A percentile compares a stretch with the other conserved stretches of the same genome.
phyloP scores from a whole-genome alignment of 2,797 vertebrate species.

The Chrysocyon brachyurus region DNA sequence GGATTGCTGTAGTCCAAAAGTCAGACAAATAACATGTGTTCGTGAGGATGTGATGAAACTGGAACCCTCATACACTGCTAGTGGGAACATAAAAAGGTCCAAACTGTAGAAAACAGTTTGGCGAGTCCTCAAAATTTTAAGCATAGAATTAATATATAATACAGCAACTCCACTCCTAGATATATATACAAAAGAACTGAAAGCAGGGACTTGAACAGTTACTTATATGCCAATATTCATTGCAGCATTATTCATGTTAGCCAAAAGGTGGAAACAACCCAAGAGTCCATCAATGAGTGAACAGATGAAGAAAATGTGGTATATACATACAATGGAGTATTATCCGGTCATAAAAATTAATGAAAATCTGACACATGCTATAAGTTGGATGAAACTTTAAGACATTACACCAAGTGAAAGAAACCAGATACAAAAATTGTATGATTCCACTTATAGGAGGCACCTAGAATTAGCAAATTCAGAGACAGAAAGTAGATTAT shows the following conservation, averaged over 20 bases:
- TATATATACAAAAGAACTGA: background rate
- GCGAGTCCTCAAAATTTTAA: background rate
- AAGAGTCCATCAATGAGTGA: background rate
- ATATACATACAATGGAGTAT: background rate
- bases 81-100: background rate
- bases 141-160: background rate
- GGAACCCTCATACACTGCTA: background rate
- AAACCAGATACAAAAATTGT: background rate
- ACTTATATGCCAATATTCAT: background rate
- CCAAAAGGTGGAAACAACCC: background rate
- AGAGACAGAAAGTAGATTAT: background rate
- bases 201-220: background rate
- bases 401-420: background rate
- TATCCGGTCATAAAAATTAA: constrained; percentile 30
- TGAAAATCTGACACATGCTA: background rate
- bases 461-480: constrained; percentile 4
- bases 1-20: background rate
- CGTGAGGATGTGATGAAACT: background rate
- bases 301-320: constrained; percentile 11
- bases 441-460: background rate
- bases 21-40: background rate
- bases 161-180: background rate
- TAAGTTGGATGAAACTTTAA: constrained; percentile 31
- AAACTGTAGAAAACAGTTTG: background rate
- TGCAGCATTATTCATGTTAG: background rate